Conservation (phyloP, 23 tunicate species). For the Botrylloides violaceus region DNA sequence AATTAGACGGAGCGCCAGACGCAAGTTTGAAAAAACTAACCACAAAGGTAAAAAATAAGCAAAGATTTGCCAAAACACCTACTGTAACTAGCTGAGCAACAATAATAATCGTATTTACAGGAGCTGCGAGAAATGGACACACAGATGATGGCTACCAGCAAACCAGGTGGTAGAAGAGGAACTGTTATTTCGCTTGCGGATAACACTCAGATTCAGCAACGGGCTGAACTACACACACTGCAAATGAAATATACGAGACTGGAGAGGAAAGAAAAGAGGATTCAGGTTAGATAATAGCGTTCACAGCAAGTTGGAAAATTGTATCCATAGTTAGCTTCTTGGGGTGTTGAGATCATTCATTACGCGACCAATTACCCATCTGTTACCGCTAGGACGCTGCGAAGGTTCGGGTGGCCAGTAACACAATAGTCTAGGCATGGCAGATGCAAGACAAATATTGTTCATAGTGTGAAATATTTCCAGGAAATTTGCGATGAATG, state of each 20-base stretch:
- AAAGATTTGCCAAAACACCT: neutral
- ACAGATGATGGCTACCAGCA: constrained; percentile 32
- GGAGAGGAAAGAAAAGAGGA: constrained; percentile 88
- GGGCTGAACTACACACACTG: constrained; percentile 82
- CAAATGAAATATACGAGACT: constrained; percentile 76
- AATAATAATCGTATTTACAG: constrained; percentile 18
- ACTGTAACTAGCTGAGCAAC: too few relatives aligned
- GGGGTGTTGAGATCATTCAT: too few relatives aligned
- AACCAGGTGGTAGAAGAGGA: neutral
- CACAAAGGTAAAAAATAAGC: constrained; percentile 49
- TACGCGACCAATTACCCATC: too few relatives aligned
- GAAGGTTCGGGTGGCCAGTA: too few relatives aligned
- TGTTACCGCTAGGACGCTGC: too few relatives aligned
- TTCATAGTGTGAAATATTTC: too few relatives aligned
- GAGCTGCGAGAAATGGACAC: constrained; percentile 85
- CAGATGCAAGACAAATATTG: too few relatives aligned
- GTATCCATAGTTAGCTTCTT: neutral
- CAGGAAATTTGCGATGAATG: constrained; percentile 74
- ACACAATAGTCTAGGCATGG: too few relatives aligned
- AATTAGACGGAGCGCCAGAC: constrained; percentile 48
- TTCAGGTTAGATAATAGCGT: constrained; percentile 48
- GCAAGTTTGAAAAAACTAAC: constrained; percentile 81
- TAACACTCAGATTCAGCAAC: constrained; percentile 40
- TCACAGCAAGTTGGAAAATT: neutral
- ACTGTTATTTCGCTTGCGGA: constrained; percentile 39